These are phyloP conservation scores for Mus spicilegus DNA, from an alignment of 2,113 vertebrate genomes.

Conservation along the genomic window DNA sequence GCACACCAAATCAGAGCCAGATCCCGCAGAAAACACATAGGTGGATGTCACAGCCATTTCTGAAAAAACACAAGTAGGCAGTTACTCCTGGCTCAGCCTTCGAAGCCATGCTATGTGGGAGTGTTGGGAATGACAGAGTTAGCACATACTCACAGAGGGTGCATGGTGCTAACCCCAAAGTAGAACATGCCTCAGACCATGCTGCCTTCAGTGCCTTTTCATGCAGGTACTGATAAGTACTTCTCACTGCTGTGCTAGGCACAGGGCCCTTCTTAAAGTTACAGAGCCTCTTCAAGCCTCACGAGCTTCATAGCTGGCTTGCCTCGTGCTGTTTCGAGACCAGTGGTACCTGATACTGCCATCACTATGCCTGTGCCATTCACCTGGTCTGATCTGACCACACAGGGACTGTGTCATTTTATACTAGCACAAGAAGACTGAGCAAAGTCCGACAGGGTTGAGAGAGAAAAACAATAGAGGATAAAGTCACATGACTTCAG, in stretches of 20 bases:
- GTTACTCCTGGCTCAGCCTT: background rate
- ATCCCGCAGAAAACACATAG: background rate
- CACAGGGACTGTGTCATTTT: background rate
- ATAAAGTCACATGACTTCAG: background rate
- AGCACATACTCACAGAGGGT: background rate
- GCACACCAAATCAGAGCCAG: conserved; percentile 56
- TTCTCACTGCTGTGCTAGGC: background rate
- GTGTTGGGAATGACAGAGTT: background rate
- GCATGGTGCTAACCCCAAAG: background rate
- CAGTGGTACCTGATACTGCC: background rate
- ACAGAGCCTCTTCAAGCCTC: background rate
- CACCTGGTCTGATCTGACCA: background rate
- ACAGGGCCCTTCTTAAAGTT: background rate
- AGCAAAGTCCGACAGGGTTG: background rate
- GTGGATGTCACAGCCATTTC: conserved; percentile 25
- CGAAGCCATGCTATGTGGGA: background rate
- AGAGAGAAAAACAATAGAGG: background rate
- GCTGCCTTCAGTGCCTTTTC: background rate
- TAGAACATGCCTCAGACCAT: background rate
- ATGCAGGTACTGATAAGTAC: background rate
- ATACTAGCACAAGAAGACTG: background rate
- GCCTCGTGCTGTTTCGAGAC: background rate
- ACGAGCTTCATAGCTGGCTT: background rate
- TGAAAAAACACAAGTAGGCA: background rate
- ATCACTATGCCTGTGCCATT: rapidly evolving